phyloP scores from a whole-genome alignment of 2,113 vertebrate species.

The Plectropomus leopardus region DNA sequence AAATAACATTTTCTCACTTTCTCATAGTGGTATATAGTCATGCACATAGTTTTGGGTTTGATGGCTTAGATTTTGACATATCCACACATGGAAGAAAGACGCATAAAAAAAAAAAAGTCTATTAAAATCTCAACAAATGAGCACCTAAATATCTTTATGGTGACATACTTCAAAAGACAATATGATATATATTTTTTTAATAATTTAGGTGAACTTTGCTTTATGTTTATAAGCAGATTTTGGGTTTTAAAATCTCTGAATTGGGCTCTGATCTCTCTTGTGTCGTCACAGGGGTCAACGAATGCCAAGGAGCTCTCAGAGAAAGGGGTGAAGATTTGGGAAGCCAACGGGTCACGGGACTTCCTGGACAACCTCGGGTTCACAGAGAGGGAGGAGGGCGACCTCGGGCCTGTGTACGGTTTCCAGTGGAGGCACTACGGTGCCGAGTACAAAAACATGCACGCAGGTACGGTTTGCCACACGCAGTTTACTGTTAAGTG shows the following conservation, averaged over 20 bases:
- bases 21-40: background rate
- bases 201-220: background rate
- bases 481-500: background rate
- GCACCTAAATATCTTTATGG: no score
- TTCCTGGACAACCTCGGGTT: constrained; percentile 95
- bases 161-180: no score
- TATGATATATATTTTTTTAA: no score
- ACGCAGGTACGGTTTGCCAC: constrained; percentile 85
- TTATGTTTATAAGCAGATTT: background rate
- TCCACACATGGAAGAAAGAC: background rate
- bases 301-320: constrained; percentile 95
- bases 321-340: constrained; percentile 98
- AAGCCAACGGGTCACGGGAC: constrained; percentile 93
- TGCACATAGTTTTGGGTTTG: background rate
- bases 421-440: constrained; percentile 99
- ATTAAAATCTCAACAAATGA: no score
- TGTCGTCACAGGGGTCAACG: constrained; percentile 90
- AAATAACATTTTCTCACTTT: background rate
- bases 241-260: background rate
- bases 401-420: constrained; percentile 96
- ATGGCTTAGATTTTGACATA: background rate
- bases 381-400: constrained; percentile 90
- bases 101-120: no score
- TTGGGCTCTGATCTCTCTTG: background rate
- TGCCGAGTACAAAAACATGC: constrained; percentile 94